Evolutionary conservation across 2,797 vertebrate species (phyloP), one percentile per base, ranked within the genome.

Genomic region (Florisuga fusca): DNA sequence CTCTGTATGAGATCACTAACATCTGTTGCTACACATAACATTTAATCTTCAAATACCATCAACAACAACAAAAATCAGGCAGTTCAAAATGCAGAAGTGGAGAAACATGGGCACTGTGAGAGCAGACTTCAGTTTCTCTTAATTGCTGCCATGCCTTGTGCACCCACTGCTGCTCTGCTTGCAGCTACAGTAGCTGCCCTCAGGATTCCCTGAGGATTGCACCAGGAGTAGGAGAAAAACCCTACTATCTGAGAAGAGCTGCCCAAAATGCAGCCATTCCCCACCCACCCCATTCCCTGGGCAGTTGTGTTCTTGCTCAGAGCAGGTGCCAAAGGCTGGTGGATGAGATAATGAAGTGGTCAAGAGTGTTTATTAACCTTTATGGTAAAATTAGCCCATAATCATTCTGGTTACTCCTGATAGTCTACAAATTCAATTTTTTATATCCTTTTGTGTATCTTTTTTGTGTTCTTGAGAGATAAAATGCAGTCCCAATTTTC

Each of bases 1-100:
- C 84, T 89, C 90, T 72, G 85, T 93, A 96, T 86, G 85, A 96
- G 83, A 94, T 96, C 81, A 43, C 83, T 80, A 92, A 93, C 95
- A 96, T 91, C 95, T 97, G 89, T 87, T 97, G 85, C 90, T 94
- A 89, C 61, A 61, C 75, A 85, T 94, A 90, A 62, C 73, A 43
- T 95, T 95, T 91, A 87, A 90, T 96, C 72, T 93, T 89, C 69
- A 74, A 91, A 62, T 55, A 77, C 51, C 48, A 46, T 63, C 85
- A 85, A 41, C 69, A 90, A 31, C 68, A 75, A 53, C 74, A 74
- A 63, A 83, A 93, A 72, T 38, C 34, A 63, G 66, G 16, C 69
- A 59, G 46, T 84, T 86, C 51, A 41, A 88, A 91, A 88, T 45
- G 59, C 21, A 15, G 22, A 78, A 86, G 12, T 22, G 51, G 41